Percentiles rank a stretch among this genome's conserved stretches.
phyloP scores from a whole-genome alignment of 2,113 vertebrate species.

The Eonycteris spelaea region DNA sequence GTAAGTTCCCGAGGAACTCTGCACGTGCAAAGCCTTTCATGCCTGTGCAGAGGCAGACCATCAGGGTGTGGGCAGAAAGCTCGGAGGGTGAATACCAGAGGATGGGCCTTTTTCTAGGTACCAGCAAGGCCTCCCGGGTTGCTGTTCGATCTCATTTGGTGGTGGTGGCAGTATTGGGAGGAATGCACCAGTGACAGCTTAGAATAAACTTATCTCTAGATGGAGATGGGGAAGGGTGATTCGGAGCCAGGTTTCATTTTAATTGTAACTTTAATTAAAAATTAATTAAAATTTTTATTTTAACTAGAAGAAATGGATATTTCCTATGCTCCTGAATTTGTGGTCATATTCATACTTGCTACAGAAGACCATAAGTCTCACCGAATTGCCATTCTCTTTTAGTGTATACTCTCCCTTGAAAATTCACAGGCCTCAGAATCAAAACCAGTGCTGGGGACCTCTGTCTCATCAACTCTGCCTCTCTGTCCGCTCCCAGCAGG shows the following conservation, averaged over 20 bases:
- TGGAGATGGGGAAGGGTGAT: no score
- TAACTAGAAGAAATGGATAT: background rate
- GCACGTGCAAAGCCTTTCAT: background rate
- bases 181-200: background rate
- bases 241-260: background rate
- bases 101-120: background rate
- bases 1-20: background rate
- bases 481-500: no score
- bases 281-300: background rate
- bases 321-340: background rate
- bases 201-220: background rate
- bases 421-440: background rate
- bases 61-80: background rate
- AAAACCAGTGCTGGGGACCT: background rate
- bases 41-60: rapidly evolving
- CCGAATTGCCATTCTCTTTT: background rate
- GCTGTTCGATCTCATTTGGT: background rate
- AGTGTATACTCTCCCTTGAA: background rate
- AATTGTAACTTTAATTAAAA: background rate
- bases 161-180: background rate
- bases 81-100: background rate
- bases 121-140: background rate
- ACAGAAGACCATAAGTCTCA: background rate
- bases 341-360: background rate
- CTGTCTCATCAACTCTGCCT: background rate